phyloP scores from a whole-genome alignment of 1,140 invertebrate species.

The Alviniconcha marisindica region DNA sequence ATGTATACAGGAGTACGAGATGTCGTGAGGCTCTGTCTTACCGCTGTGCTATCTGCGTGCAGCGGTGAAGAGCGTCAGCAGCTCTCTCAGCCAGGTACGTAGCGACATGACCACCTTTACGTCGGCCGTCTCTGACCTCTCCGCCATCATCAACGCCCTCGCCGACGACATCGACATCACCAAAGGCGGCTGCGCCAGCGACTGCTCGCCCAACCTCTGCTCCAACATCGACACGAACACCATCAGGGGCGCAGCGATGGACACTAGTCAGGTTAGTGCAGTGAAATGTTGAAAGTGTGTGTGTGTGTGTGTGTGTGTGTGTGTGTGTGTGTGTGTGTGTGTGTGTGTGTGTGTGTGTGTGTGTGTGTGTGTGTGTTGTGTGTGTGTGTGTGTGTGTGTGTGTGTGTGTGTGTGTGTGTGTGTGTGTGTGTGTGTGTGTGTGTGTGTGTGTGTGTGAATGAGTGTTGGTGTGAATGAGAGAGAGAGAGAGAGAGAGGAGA shows the following conservation, averaged over 20 bases:
- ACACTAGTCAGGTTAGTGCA: neutral
- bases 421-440: too few relatives aligned
- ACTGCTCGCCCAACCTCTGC: conserved; percentile 42
- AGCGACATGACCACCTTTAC: conserved; percentile 47
- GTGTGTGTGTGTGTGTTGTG: too few relatives aligned
- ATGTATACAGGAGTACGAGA: too few relatives aligned
- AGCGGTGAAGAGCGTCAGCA: conserved; percentile 51
- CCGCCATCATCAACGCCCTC: conserved; percentile 42
- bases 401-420: too few relatives aligned
- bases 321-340: too few relatives aligned
- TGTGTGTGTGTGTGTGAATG: too few relatives aligned
- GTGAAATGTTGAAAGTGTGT: neutral
- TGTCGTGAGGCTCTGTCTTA: too few relatives aligned
- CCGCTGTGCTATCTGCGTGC: too few relatives aligned
- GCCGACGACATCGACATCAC: conserved; percentile 49
- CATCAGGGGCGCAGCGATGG: neutral
- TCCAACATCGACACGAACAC: neutral
- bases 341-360: too few relatives aligned
- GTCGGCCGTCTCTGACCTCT: conserved; percentile 44
- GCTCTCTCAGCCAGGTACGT: conserved; percentile 43
- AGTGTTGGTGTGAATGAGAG: too few relatives aligned
- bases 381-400: too few relatives aligned
- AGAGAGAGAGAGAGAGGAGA: too few relatives aligned
- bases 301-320: neutral
- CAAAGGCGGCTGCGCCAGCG: conserved; percentile 47